phyloP scores from a whole-genome alignment of 2,113 vertebrate species.

The Pholis gunnellus region DNA sequence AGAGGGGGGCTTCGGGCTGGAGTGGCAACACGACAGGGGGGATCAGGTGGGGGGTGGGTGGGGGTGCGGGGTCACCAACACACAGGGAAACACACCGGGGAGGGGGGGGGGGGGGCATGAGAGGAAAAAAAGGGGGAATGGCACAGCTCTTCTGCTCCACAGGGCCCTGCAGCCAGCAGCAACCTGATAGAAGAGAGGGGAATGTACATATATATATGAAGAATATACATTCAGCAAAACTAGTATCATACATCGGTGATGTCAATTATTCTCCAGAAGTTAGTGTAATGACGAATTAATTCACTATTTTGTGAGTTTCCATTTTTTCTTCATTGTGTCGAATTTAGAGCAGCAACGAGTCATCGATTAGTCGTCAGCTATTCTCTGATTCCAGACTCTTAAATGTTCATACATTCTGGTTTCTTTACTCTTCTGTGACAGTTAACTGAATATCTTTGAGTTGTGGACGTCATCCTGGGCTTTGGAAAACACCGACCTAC shows the following conservation, averaged over 20 bases:
- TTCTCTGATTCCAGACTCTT: neutral
- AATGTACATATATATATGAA: neutral
- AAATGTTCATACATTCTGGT: neutral
- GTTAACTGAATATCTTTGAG: too few relatives aligned
- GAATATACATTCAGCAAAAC: neutral
- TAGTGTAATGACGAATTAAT: neutral
- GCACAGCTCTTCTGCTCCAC: slow-evolving; percentile 71
- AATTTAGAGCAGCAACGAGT: neutral
- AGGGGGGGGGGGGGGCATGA: slow-evolving; percentile 75
- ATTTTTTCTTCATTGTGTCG: neutral
- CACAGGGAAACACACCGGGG: slow-evolving; percentile 73
- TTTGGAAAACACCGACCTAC: neutral
- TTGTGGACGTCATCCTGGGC: neutral
- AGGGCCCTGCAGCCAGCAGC: slow-evolving; percentile 66
- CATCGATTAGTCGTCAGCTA: neutral
- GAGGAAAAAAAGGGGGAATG: slow-evolving; percentile 71
- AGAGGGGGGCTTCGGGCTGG: slow-evolving; percentile 69
- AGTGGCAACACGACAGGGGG: slow-evolving; percentile 60
- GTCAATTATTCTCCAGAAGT: neutral
- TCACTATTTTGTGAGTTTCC: neutral
- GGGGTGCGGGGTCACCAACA: slow-evolving; percentile 75
- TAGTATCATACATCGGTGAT: neutral
- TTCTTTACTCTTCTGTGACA: too few relatives aligned
- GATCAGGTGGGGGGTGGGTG: slow-evolving; percentile 59
- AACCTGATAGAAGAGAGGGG: slow-evolving; percentile 45